Base-by-base conservation (phyloP, 1,140 invertebrate species). In the Gonatopus flavifemur region DNA sequence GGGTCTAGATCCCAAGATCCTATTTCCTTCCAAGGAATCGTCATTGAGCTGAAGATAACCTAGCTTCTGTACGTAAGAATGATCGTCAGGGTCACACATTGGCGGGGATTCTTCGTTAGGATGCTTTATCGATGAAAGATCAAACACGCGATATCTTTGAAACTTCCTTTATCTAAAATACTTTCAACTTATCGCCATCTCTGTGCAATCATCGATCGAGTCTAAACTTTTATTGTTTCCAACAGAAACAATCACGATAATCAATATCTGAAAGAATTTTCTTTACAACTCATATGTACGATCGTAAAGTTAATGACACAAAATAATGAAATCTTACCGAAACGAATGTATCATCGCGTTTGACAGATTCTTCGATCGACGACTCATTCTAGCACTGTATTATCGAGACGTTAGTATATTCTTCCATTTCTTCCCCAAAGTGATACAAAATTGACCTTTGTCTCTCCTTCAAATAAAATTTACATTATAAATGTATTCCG, bases 51-150 rank as follows among this genome's bases (percentile, higher is more conserved):
- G 70, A 36, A 80, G 66, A 50, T 77, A 77, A 50, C 64, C 67
- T 52, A 80, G 57, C 55, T 78, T 80, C 63, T 78, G 72, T 30
- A 76, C 62, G 52, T 73, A 77, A 1, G 72, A 74, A 51, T 64
- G 67, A 54, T 76, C 74, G 25, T 66, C 67, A 18, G 76, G 74
- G 57, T 78, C 73, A 57, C 74, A 75, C 76, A 78, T 78, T 74
- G 66, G 67, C 69, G 61, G 47, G 15, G 48, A 56, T 59, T 60
- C 35, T 35, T 28, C 15, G 13, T 48, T 39, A 36, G 20, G 35
- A 12, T 42, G 39, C 31, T n/a, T 33, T 8, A 31, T 28, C n/a
- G 47, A 45, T 21, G 33, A 44, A 15, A 31, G 16, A 24, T 32
- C 49, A 15, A 18, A 39, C n/a, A 12, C 25, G 25, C 13, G 19